Percentiles rank a stretch among this genome's conserved stretches.
Conservation (phyloP, 2,113 vertebrate genomes). For the Cardinalis cardinalis region DNA sequence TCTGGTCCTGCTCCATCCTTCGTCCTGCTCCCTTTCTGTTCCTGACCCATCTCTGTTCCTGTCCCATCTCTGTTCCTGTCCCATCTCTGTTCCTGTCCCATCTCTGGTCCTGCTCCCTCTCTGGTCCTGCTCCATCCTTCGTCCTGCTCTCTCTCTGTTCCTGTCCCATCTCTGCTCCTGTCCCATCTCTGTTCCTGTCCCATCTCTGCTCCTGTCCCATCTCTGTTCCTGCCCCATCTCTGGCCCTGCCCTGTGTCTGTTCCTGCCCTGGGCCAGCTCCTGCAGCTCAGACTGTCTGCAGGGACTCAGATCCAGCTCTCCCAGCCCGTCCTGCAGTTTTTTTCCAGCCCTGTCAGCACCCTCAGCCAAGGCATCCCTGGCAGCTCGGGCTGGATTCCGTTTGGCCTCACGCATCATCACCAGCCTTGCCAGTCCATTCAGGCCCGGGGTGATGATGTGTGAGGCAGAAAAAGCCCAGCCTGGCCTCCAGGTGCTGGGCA, state of each 20-base stretch:
- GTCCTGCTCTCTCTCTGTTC: too few species aligned
- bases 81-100: accelerated
- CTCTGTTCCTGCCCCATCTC: accelerated
- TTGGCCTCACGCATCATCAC: constrained; percentile 58
- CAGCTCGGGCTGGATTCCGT: constrained; percentile 42
- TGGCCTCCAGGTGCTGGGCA: constrained; percentile 53
- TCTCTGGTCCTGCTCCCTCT: background rate
- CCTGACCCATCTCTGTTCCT: accelerated
- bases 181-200: accelerated
- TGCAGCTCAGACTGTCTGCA: background rate
- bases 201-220: background rate
- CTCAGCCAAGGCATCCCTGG: constrained; percentile 44
- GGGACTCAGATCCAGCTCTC: background rate
- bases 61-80: accelerated
- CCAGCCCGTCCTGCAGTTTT: background rate
- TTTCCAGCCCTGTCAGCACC: constrained; percentile 55
- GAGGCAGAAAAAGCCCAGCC: constrained; percentile 54
- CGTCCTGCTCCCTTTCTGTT: background rate
- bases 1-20: accelerated
- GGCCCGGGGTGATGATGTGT: constrained; percentile 51
- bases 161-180: background rate
- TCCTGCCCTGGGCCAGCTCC: background rate
- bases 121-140: accelerated
- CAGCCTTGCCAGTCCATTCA: constrained; percentile 44
- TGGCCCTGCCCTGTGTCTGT: too few species aligned